Evolutionary conservation across 2,888 invertebrate genomes (phyloP).

Genomic region (Trissonchulus sp.): DNA sequence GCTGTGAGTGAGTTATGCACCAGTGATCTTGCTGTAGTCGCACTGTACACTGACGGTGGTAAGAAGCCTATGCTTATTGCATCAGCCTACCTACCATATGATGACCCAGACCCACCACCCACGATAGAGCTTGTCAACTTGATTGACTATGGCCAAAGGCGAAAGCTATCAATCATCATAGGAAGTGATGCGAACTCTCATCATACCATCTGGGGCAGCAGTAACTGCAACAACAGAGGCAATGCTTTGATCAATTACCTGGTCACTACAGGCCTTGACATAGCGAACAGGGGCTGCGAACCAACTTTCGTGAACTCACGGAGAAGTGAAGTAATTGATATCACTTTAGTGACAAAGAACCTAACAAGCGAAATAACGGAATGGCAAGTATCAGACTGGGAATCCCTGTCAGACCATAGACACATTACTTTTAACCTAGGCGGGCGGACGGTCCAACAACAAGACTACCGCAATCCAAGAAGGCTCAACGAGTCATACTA

Average conservation of each 20-base stretch:
- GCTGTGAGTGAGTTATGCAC: too few species aligned
- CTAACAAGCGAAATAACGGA: not conserved
- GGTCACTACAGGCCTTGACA: not conserved
- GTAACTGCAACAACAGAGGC: not conserved
- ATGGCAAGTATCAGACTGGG: not conserved
- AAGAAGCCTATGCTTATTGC: not conserved
- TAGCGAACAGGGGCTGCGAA: not conserved
- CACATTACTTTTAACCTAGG: not conserved
- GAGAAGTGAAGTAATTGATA: conserved; percentile 10
- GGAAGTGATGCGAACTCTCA: conserved; percentile 16
- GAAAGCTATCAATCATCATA: not conserved
- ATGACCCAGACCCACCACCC: not conserved
- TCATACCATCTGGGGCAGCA: conserved; percentile 11
- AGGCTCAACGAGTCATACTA: too few species aligned
- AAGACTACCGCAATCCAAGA: too few species aligned
- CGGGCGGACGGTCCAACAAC: too few species aligned
- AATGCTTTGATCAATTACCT: not conserved
- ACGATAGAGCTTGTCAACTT: not conserved
- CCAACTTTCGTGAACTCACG: conserved; percentile 2
- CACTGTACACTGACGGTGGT: not conserved
- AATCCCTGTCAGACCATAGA: conserved; percentile 7
- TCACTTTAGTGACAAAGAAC: not conserved
- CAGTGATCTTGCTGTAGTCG: too few species aligned
- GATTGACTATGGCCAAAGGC: not conserved
- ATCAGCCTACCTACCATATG: conserved; percentile 10